These are phyloP conservation scores for Albula glossodonta DNA, from an alignment of 2,113 vertebrate species.

Conservation along the genomic window DNA sequence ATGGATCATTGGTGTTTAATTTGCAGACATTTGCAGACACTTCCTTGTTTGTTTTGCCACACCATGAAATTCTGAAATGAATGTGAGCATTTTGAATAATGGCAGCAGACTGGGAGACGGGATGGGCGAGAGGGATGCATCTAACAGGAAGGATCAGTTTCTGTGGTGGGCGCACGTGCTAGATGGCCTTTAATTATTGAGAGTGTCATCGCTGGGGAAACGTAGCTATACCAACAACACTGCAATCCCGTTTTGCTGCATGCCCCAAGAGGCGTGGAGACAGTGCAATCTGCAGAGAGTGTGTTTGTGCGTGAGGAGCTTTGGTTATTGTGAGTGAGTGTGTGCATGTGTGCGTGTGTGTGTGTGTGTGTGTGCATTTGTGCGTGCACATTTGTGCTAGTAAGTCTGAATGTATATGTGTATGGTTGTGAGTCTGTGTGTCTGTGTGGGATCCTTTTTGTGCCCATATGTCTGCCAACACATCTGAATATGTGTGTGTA, in stretches of 20 bases:
- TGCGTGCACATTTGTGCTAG: background rate
- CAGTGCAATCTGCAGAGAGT: background rate
- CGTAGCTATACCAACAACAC: slow-evolving; percentile 44
- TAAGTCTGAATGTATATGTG: background rate
- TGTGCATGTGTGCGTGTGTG: background rate
- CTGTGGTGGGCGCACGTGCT: slow-evolving; percentile 42
- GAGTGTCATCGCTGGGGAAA: slow-evolving; percentile 46
- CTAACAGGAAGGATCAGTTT: slow-evolving; percentile 33
- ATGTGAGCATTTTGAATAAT: background rate
- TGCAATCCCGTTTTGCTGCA: slow-evolving; percentile 48
- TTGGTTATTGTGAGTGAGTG: background rate
- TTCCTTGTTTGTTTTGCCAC: background rate
- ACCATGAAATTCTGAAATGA: background rate
- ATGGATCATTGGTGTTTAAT: no score
- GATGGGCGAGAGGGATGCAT: slow-evolving; percentile 3
- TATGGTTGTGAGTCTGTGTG: background rate
- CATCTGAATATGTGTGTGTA: background rate
- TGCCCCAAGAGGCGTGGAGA: slow-evolving; percentile 26
- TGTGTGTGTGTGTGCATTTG: background rate
- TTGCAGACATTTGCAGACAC: no score
- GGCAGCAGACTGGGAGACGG: background rate
- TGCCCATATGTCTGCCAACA: no score
- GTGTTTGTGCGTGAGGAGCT: background rate
- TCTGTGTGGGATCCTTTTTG: background rate
- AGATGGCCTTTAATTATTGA: slow-evolving; percentile 66